Conservation (phyloP, 2,888 invertebrate genomes). For the Drosophila anomalata region DNA sequence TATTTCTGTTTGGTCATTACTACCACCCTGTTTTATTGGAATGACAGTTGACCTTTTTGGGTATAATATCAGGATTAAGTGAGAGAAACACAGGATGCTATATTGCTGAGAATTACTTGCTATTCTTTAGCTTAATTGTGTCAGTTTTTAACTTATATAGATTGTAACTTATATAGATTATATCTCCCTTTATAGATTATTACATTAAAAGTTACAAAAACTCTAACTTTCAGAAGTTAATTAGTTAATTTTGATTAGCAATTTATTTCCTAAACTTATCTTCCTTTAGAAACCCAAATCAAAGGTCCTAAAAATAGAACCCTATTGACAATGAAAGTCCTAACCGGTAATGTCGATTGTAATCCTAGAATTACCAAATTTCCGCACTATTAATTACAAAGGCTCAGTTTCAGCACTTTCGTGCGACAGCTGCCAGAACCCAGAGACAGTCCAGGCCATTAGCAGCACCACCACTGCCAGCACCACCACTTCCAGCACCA, state of each 20-base stretch:
- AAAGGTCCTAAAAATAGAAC: not conserved
- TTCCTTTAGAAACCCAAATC: too few relatives aligned
- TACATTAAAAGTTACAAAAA: too few relatives aligned
- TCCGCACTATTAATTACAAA: conserved; percentile 46
- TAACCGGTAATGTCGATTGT: conserved; percentile 16
- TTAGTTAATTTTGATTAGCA: too few relatives aligned
- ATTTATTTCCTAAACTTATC: too few relatives aligned
- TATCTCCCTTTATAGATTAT: too few relatives aligned
- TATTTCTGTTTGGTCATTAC: conserved; percentile 4
- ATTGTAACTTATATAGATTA: too few relatives aligned
- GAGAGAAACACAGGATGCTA: not conserved
- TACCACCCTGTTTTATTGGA: not conserved
- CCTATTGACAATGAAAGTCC: not conserved
- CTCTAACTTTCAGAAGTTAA: too few relatives aligned
- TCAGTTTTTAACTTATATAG: not conserved
- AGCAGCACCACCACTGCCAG: not conserved
- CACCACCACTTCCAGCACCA: not conserved
- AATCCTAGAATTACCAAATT: conserved; percentile 43
- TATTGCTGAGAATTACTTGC: not conserved
- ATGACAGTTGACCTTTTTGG: conserved; percentile 1
- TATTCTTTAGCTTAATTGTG: not conserved
- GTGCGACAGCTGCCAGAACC: conserved; percentile 30
- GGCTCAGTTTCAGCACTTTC: conserved; percentile 35
- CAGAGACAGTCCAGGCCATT: conserved; percentile 2
- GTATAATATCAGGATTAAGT: not conserved